Evolutionary conservation across 2,888 invertebrate species (phyloP).

Genomic region (Lycocerus yunnanus): DNA sequence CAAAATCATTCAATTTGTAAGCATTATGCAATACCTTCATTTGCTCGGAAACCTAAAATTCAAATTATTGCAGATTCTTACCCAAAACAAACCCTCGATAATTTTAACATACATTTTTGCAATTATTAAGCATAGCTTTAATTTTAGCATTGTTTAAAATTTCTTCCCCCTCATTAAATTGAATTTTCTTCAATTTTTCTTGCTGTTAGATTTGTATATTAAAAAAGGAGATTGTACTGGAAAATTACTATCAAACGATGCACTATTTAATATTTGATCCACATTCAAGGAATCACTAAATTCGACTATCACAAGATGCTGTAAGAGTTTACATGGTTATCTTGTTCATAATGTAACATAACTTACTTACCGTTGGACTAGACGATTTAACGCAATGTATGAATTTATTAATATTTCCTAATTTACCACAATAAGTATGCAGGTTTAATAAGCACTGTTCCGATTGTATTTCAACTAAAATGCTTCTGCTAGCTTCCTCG

Average conservation of each 20-base stretch:
- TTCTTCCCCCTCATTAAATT: slow-evolving; percentile 51
- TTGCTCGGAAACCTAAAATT: slow-evolving; percentile 65
- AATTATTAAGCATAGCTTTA: slow-evolving; percentile 56
- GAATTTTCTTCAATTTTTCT: slow-evolving; percentile 44
- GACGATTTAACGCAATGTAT: slow-evolving; percentile 64
- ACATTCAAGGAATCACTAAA: slow-evolving; percentile 63
- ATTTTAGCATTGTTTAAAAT: slow-evolving; percentile 46
- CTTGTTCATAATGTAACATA: neutral
- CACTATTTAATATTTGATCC: slow-evolving; percentile 60
- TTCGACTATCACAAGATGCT: slow-evolving; percentile 80
- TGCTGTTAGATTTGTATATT: slow-evolving; percentile 63
- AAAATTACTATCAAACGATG: slow-evolving; percentile 65
- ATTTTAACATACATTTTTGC: neutral
- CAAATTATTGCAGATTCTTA: neutral
- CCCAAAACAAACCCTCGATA: no score
- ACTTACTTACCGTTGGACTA: slow-evolving; percentile 50
- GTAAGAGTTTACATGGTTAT: slow-evolving; percentile 27
- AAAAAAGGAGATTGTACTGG: slow-evolving; percentile 72
- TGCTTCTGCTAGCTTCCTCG: slow-evolving; percentile 68
- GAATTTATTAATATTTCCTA: slow-evolving; percentile 67
- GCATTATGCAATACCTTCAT: slow-evolving; percentile 65
- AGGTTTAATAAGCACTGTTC: slow-evolving; percentile 70
- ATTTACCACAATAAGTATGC: slow-evolving; percentile 69
- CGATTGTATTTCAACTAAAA: slow-evolving; percentile 78
- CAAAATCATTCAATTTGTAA: slow-evolving; percentile 73